Evolutionary conservation across 2,888 invertebrate genomes (phyloP), one percentile per base, ranked within the genome.

Genomic region (Liopterus haemorrhoidalis): DNA sequence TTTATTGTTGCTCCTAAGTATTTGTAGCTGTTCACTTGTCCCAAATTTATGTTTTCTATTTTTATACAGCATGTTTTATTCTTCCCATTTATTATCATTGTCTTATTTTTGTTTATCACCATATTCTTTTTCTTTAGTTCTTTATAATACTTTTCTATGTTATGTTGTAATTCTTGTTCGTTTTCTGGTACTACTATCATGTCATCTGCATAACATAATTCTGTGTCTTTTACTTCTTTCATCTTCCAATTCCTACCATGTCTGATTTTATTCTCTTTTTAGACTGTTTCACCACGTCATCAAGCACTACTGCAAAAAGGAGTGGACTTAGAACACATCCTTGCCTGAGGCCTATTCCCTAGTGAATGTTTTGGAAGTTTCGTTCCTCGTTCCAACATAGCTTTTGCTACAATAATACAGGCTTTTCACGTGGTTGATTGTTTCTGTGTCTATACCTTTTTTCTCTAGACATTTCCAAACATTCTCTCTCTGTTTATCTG

Each of bases 181-280:
- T n/a, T 30, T 16, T 4, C 4, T 30, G 31, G 15, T 8, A 16
- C 31, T 30, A 30, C 16, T 5, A 14, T 15, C 31, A 30, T 30
- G 31, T 30, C 31, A 14, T 30, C 31, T 4, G 19, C 33, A 12
- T n/a, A 33, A 11, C 28, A 33, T 3, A 33, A 3, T 18, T 33
- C 33, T 5, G 19, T 33, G 33, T 11, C 3, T n/a, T 18, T 16
- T 15, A n/a, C 33, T 8, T 33, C 20, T 12, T 33, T 33, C 33
- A 33, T 33, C 18, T 33, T 33, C 3, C 18, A 18, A 16, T 33
- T 33, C 33, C 19, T 33, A 33, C 33, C 5, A n/a, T 5, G 33
- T 33, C 18, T 4, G 18, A 11, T 33, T 33, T 33, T 33, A 33
- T 33, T 33, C 20, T 33, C 8, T 5, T 9, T 6, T 18, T 18